phyloP scores from a whole-genome alignment of 2,888 invertebrate genomes.

The Xanthorhoe designata region DNA sequence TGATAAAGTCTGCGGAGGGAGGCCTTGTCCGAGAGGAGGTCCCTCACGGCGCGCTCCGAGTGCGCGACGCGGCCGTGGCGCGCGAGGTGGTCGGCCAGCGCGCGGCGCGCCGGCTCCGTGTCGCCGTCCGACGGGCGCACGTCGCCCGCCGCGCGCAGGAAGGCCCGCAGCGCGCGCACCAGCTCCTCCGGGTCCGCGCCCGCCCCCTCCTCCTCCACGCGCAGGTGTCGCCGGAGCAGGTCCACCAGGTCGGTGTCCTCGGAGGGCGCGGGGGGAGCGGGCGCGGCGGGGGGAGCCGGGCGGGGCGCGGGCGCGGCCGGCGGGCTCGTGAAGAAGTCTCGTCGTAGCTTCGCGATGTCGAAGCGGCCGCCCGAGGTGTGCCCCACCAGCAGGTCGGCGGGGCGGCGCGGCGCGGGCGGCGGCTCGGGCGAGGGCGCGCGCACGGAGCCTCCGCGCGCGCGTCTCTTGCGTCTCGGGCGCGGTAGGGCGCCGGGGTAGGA shows the following conservation, averaged over 20 bases:
- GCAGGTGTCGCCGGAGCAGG: slow-evolving; percentile 88
- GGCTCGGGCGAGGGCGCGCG: slow-evolving; percentile 87
- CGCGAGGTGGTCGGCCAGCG: slow-evolving; percentile 87
- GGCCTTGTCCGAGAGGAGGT: slow-evolving; percentile 90
- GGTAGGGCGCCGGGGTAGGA: slow-evolving; percentile 92
- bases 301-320: slow-evolving; percentile 50
- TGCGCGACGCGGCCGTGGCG: slow-evolving; percentile 88
- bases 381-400: slow-evolving; percentile 77
- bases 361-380: slow-evolving; percentile 87
- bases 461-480: slow-evolving; percentile 83
- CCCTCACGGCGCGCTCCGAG: slow-evolving; percentile 89
- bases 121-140: slow-evolving; percentile 61
- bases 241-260: slow-evolving; percentile 87
- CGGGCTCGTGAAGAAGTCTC: slow-evolving; percentile 87
- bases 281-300: slow-evolving; percentile 45
- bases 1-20: slow-evolving; percentile 90
- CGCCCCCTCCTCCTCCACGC: slow-evolving; percentile 82
- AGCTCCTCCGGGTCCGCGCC: slow-evolving; percentile 87
- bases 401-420: slow-evolving; percentile 70
- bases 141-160: slow-evolving; percentile 73
- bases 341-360: slow-evolving; percentile 88
- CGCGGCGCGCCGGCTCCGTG: slow-evolving; percentile 75
- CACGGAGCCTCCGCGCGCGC: slow-evolving; percentile 88
- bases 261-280: slow-evolving; percentile 47
- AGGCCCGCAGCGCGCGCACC: slow-evolving; percentile 87